Conservation (phyloP, 2,888 invertebrate genomes). For the Caprella mutica region DNA sequence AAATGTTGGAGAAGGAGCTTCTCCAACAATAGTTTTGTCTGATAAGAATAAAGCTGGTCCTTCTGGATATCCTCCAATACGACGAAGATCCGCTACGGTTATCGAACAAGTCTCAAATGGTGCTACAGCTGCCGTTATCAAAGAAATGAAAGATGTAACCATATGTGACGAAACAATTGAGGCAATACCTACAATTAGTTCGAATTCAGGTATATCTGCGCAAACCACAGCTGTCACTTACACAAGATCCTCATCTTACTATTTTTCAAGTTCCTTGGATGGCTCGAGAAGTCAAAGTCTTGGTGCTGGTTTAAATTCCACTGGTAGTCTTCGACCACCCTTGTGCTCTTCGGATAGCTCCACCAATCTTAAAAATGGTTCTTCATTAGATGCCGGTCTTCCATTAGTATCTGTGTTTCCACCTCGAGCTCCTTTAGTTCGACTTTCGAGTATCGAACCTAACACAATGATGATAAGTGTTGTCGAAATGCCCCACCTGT, state of each 20-base stretch:
- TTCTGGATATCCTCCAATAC: constrained; percentile 32
- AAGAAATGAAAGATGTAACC: constrained; percentile 26
- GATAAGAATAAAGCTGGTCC: constrained; percentile 1
- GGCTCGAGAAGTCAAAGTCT: constrained; percentile 28
- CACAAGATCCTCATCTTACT: constrained; percentile 27
- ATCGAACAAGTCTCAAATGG: constrained; percentile 30
- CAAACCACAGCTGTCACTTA: constrained; percentile 30
- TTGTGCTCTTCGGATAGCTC: constrained; percentile 27
- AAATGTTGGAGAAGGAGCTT: constrained; percentile 6
- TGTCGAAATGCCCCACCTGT: constrained; percentile 31
- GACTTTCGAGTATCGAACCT: constrained; percentile 36
- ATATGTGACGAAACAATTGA: constrained; percentile 11
- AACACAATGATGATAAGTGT: constrained; percentile 35
- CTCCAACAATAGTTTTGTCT: constrained; percentile 16
- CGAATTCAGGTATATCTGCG: constrained; percentile 16
- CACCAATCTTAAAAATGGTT: constrained; percentile 23
- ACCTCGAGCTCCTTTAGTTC: constrained; percentile 30
- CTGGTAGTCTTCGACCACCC: constrained; percentile 19
- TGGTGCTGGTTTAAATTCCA: constrained; percentile 29
- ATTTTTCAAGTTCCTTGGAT: constrained; percentile 28
- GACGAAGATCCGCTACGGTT: constrained; percentile 32
- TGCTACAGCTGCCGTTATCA: constrained; percentile 18
- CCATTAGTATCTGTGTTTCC: constrained; percentile 30
- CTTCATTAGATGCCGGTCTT: constrained; percentile 27
- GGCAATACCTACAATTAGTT: constrained; percentile 13